These are phyloP conservation scores for Periparus ater DNA, from an alignment of 2,797 vertebrate species.

Conservation along the genomic window DNA sequence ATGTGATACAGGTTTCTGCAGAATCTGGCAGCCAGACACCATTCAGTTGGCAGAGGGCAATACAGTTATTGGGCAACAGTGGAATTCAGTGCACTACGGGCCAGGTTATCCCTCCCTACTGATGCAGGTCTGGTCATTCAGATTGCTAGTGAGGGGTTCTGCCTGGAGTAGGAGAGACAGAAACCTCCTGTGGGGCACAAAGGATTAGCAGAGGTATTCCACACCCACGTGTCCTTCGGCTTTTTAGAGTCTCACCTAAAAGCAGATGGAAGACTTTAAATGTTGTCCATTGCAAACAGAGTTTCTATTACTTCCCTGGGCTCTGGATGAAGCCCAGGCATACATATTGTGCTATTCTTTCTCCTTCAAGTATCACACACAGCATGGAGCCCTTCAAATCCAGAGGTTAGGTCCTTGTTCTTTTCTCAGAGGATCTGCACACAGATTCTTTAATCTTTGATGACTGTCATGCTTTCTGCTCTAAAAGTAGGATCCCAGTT, in stretches of 20 bases:
- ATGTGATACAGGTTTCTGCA: background rate
- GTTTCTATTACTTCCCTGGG: background rate
- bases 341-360: background rate
- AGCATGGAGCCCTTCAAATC: background rate
- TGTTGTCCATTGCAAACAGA: background rate
- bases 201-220: background rate
- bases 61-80: background rate
- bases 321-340: background rate
- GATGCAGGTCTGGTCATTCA: background rate
- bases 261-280: background rate
- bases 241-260: background rate
- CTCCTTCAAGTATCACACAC: background rate
- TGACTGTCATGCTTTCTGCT: background rate
- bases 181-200: background rate
- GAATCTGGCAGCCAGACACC: background rate
- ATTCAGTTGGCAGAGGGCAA: background rate
- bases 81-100: background rate
- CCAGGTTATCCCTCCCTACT: background rate
- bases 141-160: background rate
- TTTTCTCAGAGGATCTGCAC: background rate
- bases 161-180: background rate
- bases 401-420: background rate
- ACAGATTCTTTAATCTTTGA: background rate
- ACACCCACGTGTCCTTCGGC: fast-evolving
- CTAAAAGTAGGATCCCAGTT: background rate